phyloP scores from a whole-genome alignment of 2,888 invertebrate species.

The Elysia crispata region DNA sequence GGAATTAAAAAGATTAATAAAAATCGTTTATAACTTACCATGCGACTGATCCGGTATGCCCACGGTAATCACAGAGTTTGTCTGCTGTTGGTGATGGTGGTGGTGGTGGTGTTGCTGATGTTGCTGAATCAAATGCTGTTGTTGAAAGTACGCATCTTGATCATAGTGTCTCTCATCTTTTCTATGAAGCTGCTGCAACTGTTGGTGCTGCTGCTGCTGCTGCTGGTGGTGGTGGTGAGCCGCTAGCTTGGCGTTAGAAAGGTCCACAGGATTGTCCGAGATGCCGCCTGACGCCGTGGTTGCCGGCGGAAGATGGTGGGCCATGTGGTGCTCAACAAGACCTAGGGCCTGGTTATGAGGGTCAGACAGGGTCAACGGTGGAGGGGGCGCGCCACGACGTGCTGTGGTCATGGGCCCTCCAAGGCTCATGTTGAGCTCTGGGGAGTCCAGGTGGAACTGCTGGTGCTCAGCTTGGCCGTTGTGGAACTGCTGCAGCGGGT shows the following conservation, averaged over 20 bases:
- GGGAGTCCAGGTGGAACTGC: conserved; percentile 13
- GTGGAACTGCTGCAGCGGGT: conserved; percentile 13
- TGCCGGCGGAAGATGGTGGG: not conserved
- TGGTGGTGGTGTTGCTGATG: conserved; percentile 42
- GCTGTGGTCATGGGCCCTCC: conserved; percentile 15
- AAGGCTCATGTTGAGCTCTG: conserved; percentile 3
- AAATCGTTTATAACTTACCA: conserved; percentile 59
- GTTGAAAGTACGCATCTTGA: conserved; percentile 40
- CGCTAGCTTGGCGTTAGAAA: conserved; percentile 62
- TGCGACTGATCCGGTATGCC: conserved; percentile 67
- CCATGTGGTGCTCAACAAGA: not conserved
- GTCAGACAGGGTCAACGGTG: conserved; percentile 35
- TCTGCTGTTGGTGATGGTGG: conserved; percentile 38
- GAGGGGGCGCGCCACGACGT: not conserved
- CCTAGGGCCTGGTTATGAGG: conserved; percentile 53
- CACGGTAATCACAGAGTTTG: conserved; percentile 57
- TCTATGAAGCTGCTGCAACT: conserved; percentile 17
- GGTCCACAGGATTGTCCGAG: conserved; percentile 67
- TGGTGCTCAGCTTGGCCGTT: not conserved
- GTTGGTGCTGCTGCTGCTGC: conserved; percentile 35
- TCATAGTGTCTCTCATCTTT: conserved; percentile 52
- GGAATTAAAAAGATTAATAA: too few species aligned
- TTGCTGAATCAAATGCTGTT: conserved; percentile 31
- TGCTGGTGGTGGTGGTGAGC: conserved; percentile 58
- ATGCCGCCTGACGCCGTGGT: conserved; percentile 20